Evolutionary conservation across 2,797 vertebrate species (phyloP), one percentile per base, ranked within the genome.

Genomic region (Lemur catta): DNA sequence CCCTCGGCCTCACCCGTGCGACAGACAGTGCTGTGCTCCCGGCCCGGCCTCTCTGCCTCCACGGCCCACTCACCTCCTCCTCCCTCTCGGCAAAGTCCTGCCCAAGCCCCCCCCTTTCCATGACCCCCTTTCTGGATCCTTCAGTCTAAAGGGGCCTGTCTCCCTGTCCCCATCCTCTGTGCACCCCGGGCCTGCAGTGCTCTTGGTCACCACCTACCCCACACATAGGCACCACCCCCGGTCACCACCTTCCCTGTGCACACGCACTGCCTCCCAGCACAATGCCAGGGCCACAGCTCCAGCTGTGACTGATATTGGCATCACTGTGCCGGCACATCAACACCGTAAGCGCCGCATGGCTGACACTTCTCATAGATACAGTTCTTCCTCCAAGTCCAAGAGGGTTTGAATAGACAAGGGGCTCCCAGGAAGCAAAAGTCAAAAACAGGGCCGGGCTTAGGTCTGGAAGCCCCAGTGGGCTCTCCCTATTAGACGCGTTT

Each of bases 231-330:
- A 4, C 0, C 3, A 18, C 13, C 38, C 65, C 18, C 41, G 0
- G 0, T 17, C 50, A 28, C n/a, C 2, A 0, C 14, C 43, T 5
- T 0, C 28, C 24, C 89, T 1, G 2, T 0, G 12, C 17, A 35
- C 65, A 38, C 10, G 6, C 17, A 7, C 41, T 14, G 61, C 65
- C 74, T 18, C 46, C 93, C 33, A 38, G 35, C 30, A 10, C 26
- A 55, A 11, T 3, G 4, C 22, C 41, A 33, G 57, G 15, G 15
- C 28, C 12, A 24, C 22, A 3, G 65, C 35, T 2, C 28, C 6
- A 10, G 12, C 9, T 63, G 24, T 82, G 4, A 3, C 13, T 6
- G 0, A 35, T 2, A 4, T 1, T 3, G 8, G 59, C 2, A 33
- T 41, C 5, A 0, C 43, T 6, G 6, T 1, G 2, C n/a, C 17